phyloP scores from a whole-genome alignment of 2,888 invertebrate species.

The Platycnemis pennipes region DNA sequence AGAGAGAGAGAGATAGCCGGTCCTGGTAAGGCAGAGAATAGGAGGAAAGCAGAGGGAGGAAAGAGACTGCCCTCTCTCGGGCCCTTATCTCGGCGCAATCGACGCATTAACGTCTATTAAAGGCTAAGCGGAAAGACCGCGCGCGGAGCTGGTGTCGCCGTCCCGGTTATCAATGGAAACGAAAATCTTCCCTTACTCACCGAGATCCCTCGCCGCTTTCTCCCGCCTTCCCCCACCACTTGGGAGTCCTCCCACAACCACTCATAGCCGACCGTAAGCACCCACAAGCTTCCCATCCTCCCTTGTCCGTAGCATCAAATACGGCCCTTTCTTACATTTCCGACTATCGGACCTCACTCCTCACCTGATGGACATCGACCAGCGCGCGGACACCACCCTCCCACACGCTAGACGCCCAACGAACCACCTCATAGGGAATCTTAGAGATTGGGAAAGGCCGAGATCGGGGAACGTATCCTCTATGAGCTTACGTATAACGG shows the following conservation, averaged over 20 bases:
- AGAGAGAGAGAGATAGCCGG: background rate
- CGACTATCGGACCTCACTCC: conserved; percentile 31
- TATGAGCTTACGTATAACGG: background rate
- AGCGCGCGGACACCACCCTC: background rate
- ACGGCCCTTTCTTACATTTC: background rate
- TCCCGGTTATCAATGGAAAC: conserved; percentile 66
- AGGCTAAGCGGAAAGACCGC: conserved; percentile 60
- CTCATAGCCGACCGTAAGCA: background rate
- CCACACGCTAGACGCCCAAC: background rate
- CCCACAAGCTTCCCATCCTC: background rate
- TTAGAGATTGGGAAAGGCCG: background rate
- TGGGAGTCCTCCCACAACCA: background rate
- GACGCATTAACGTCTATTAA: conserved; percentile 66
- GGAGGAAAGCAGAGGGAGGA: background rate
- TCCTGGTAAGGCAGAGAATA: background rate
- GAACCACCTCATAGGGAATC: background rate
- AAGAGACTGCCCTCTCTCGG: conserved; percentile 37
- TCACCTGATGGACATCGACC: conserved; percentile 11
- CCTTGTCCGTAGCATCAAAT: background rate
- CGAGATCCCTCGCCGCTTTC: background rate
- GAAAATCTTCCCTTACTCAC: conserved; percentile 49
- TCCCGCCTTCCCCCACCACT: background rate
- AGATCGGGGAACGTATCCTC: background rate
- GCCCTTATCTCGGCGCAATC: conserved; percentile 53
- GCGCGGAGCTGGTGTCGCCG: conserved; percentile 27